Evolutionary conservation across 2,113 vertebrate species (phyloP).

Genomic region (Globicephala melas): DNA sequence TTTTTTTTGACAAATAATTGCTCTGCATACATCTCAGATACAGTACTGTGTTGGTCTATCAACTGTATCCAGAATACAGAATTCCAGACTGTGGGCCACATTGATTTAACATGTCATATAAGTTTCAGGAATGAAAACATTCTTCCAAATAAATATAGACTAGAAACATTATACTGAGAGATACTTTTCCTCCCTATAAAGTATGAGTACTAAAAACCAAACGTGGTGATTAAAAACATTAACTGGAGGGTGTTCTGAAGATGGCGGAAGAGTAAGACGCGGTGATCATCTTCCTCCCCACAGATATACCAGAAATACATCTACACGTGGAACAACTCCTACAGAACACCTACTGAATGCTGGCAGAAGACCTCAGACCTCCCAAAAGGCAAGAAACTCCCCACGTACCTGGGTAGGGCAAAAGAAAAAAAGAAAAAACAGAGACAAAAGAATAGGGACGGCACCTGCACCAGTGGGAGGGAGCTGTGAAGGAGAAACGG

Average conservation of each 20-base stretch:
- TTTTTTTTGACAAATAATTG: not conserved
- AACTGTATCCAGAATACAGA: not conserved
- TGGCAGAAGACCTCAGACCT: too few relatives aligned
- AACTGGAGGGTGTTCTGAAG: not conserved
- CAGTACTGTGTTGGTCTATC: not conserved
- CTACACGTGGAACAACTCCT: too few relatives aligned
- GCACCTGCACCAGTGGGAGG: too few relatives aligned
- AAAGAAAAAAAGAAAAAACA: too few relatives aligned
- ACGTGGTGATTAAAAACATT: not conserved
- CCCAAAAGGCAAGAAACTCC: too few relatives aligned
- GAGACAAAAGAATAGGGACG: too few relatives aligned
- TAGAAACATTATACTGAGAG: not conserved
- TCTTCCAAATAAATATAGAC: not conserved
- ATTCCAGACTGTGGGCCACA: not conserved
- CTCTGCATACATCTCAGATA: not conserved
- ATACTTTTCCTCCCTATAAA: not conserved
- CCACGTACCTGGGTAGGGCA: too few relatives aligned
- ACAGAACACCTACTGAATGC: too few relatives aligned
- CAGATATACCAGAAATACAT: too few relatives aligned
- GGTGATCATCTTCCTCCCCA: too few relatives aligned
- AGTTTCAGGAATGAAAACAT: not conserved
- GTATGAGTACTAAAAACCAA: not conserved
- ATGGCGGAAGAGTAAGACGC: too few relatives aligned
- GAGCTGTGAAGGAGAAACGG: too few relatives aligned
- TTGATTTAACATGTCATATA: not conserved